Base-by-base conservation (phyloP, 2,888 invertebrate species). In the Latheticus oryzae region DNA sequence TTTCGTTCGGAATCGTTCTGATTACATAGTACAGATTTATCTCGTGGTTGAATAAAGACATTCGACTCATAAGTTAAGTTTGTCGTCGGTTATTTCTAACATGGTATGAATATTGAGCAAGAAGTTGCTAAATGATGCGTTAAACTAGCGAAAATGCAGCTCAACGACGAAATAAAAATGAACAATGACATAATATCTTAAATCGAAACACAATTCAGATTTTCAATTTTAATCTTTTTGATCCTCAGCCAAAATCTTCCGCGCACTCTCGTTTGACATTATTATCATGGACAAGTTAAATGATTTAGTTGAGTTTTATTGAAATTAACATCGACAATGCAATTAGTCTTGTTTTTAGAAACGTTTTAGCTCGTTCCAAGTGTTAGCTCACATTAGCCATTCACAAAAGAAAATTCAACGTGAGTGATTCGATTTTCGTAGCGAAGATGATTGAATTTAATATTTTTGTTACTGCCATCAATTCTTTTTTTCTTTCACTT, bases 311-410 rank as follows among this genome's bases (percentile, higher is more conserved):
- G 11, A 23, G 60, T 51, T 60, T 62, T 60, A 65, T 65, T 65
- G 58, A 60, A 63, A 63, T 62, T 63, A 62, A 62, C 63, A 63
- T 65, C 58, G 61, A 60, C 62, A 62, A 62, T 61, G 61, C 61
- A 63, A 65, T 65, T 65, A 65, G 60, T 54, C 56, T 53, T 58
- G 61, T 63, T 65, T 65, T 63, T 60, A 57, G 56, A 54, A 54
- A 56, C 55, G 55, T 50, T 64, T 61, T 58, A 62, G 57, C 58
- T 43, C 35, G 43, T 35, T 37, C 57, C 52, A 50, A 58, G 63
- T 63, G 62, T 65, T 65, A 58, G 47, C 50, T 58, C 60, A 43
- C 61, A 59, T 58, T 63, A 63, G 62, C 60, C 52, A 51, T 40
- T 12, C 15, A 16, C 21, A 33, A 26, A 37, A 37, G 62, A 60